A percentile compares a stretch with the other conserved stretches of the same genome.
phyloP scores from a whole-genome alignment of 2,888 invertebrate genomes.

The Hypselothyrea guttata region DNA sequence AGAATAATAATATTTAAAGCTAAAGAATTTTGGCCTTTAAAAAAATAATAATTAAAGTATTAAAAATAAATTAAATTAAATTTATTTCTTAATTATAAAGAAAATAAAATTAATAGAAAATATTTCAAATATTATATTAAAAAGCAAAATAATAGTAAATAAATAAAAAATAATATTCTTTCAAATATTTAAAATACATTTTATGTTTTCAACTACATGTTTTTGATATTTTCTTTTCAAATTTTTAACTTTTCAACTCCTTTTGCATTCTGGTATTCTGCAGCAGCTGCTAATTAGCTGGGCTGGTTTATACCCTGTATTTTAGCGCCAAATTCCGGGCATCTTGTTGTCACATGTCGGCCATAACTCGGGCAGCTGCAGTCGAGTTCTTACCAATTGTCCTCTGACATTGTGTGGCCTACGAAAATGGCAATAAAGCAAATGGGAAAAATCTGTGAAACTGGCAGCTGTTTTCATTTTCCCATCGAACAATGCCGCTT shows the following conservation, averaged over 20 bases:
- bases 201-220: too few relatives aligned
- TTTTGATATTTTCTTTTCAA: too few relatives aligned
- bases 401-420: constrained; percentile 45
- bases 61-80: too few relatives aligned
- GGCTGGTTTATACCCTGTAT: constrained; percentile 17
- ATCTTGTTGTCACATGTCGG: constrained; percentile 67
- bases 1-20: too few relatives aligned
- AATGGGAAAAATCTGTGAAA: constrained; percentile 32
- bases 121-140: too few relatives aligned
- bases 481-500: constrained; percentile 64
- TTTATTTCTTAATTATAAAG: too few relatives aligned
- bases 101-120: too few relatives aligned
- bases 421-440: constrained; percentile 25
- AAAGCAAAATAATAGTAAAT: too few relatives aligned
- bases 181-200: too few relatives aligned
- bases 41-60: too few relatives aligned
- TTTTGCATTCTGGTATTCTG: constrained; percentile 38
- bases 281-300: constrained; percentile 54
- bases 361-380: constrained; percentile 70
- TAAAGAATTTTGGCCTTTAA: too few relatives aligned
- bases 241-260: constrained; percentile 24
- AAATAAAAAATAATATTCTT: too few relatives aligned
- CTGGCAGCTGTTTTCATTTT: constrained; percentile 61
- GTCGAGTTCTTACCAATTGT: constrained; percentile 50
- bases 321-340: constrained; percentile 67